Base-by-base conservation (phyloP, 2,113 vertebrate species). In the Typhlomys cinereus region DNA sequence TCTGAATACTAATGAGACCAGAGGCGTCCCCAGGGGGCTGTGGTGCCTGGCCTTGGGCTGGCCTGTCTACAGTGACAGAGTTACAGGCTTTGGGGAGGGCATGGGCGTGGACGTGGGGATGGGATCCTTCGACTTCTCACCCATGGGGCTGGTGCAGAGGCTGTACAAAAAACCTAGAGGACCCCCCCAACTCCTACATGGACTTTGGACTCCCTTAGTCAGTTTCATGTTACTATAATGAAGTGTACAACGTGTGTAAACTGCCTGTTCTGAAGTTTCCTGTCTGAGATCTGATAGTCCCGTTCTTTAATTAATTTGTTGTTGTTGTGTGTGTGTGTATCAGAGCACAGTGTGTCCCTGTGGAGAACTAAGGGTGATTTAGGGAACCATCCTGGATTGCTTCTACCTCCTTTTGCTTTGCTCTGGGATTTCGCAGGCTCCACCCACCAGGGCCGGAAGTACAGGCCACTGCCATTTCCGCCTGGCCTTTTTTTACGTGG, bases 1-100 rank as follows among this genome's bases (percentile, higher is more conserved):
- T 20, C 36, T 71, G 93, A 69, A 92, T 90, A 41, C 57, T 93
- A 92, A 95, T 92, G 79, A 80, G 48, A 57, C n/a, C 3, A 8
- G 36, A 81, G 83, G 36, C 54, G 41, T 83, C 4, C n/a, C 27
- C 0, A 1, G 13, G 83, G 59, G 46, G 27, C 7, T 14, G 3
- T 1, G 4, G 10, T 29, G 25, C 6, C 17, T 18, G 0, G 29
- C 62, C 71, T 57, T 8, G 44, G 48, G 41, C 76, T 67, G 48
- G 46, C 20, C 20, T 1, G 62, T 48, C 23, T 1, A 4, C 0
- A 18, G 2, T 20, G 46, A 15, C 48, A 34, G 27, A 31, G 48
- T 59, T 29, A 4, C 1, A 17, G 62, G 2, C 29, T 83, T 73
- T 66, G 27, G 70, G 36, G 8, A 11, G 18, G 44, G 14, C 21